Evolutionary conservation across 2,113 vertebrate genomes (phyloP), one percentile per base, ranked within the genome.

Genomic region (Poecile atricapillus): DNA sequence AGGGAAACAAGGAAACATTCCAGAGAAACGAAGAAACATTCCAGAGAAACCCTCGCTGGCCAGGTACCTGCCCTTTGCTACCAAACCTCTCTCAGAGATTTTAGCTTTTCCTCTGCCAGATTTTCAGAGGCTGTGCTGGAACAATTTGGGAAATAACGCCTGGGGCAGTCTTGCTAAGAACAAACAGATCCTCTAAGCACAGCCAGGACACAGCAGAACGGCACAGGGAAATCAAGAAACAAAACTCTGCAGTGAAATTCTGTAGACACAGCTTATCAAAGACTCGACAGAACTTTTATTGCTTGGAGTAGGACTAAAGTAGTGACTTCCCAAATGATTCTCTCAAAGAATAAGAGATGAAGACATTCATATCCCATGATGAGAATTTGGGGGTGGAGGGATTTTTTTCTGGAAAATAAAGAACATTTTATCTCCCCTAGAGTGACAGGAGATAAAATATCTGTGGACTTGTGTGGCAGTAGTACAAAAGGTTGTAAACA

Each of bases 141-240:
- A 50, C 71, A 62, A 12, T 31, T 78, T 41, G 77, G 76, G 95
- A 84, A 94, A 76, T 50, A 91, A 73, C 0, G 30, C 81, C 78
- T 0, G 5, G 63, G 78, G 87, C 83, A 65, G 58, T 43, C 37
- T 43, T 3, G 2, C 59, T 49, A 15, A 93, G 87, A 95, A 76
- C 84, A 87, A 95, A 84, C 74, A 85, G 50, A 91, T 55, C 87
- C 50, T 91, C 49, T 64, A 53, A 91, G 89, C 74, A 70, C 78
- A 70, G 20, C 46, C 41, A 83, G 77, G 74, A 69, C 50, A 13
- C 14, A 14, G 62, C 63, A 79, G 76, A 68, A 69, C 0, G 1
- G 73, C 53, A 3, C 62, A 39, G 53, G 46, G 87, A 87, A 69
- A 90, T 39, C 33, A 83, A 83, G 71, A 70, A 76, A 58, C 68